Percentiles rank a stretch among this genome's conserved stretches.
Conservation (phyloP, 2,888 invertebrate genomes). For the Drosophila suboccidentalis region DNA sequence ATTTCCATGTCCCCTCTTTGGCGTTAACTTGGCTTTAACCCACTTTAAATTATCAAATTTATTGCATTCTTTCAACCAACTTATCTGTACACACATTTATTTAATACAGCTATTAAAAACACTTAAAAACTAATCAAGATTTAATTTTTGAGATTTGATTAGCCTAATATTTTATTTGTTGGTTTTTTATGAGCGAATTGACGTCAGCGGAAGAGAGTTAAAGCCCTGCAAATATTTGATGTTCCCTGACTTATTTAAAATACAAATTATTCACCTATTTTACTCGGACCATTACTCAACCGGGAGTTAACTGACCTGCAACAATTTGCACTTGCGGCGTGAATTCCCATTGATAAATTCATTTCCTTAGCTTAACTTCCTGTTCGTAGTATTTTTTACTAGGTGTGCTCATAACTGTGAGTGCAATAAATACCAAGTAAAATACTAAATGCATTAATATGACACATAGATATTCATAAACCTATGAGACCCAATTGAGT, state of each 20-base stretch:
- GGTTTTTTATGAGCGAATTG: constrained; percentile 24
- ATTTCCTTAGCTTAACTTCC: constrained; percentile 38
- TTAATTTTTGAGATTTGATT: constrained; percentile 2
- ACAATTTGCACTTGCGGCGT: constrained; percentile 12
- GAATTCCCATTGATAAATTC: constrained; percentile 49
- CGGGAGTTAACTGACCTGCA: constrained; percentile 45
- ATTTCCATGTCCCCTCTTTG: neutral
- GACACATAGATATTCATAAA: constrained; percentile 37
- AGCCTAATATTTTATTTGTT: neutral
- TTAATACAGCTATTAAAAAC: constrained; percentile 10
- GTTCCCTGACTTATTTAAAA: neutral
- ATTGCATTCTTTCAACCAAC: neutral
- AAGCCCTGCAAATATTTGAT: constrained; percentile 26
- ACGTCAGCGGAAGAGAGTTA: constrained; percentile 49
- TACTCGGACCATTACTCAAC: constrained; percentile 23
- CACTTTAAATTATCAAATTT: constrained; percentile 12
- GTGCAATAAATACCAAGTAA: constrained; percentile 50
- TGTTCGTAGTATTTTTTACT: constrained; percentile 34
- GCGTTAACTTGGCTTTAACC: neutral
- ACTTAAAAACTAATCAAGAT: constrained; percentile 12
- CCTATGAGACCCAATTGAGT: neutral
- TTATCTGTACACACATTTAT: neutral
- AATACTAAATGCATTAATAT: constrained; percentile 35
- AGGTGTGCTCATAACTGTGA: constrained; percentile 13
- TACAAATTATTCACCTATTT: constrained; percentile 21